Evolutionary conservation across 1,140 invertebrate genomes (phyloP).

Genomic region (Phocides pigmalion): DNA sequence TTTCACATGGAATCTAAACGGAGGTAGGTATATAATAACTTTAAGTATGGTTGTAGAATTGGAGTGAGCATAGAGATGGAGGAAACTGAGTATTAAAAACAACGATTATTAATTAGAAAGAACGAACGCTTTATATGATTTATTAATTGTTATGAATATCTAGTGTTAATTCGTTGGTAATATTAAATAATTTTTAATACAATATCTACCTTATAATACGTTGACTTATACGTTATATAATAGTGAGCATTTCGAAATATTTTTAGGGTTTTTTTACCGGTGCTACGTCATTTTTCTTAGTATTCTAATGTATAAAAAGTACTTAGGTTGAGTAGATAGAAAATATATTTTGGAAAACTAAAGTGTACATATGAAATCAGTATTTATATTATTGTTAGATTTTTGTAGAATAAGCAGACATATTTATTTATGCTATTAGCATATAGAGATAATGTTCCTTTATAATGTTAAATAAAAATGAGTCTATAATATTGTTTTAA

Average conservation of each 20-base stretch:
- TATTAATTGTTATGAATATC: background rate
- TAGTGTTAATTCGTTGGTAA: no score
- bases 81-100: no score
- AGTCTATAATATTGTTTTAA: no score
- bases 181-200: no score
- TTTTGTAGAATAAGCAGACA: no score
- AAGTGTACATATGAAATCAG: constrained; percentile 3
- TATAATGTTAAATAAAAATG: background rate
- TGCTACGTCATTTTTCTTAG: background rate
- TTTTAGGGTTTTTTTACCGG: background rate
- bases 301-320: background rate
- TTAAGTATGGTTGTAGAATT: no score
- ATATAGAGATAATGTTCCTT: background rate
- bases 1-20: no score
- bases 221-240: background rate
- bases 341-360: constrained; percentile 1
- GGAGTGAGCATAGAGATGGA: no score
- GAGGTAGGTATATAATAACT: no score
- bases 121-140: no score
- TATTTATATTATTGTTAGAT: background rate
- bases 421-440: background rate
- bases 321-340: constrained; percentile 1
- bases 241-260: background rate
- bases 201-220: no score
- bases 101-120: no score